Evolutionary conservation across 2,888 invertebrate genomes (phyloP).

Genomic region (Dendrolimus pini): DNA sequence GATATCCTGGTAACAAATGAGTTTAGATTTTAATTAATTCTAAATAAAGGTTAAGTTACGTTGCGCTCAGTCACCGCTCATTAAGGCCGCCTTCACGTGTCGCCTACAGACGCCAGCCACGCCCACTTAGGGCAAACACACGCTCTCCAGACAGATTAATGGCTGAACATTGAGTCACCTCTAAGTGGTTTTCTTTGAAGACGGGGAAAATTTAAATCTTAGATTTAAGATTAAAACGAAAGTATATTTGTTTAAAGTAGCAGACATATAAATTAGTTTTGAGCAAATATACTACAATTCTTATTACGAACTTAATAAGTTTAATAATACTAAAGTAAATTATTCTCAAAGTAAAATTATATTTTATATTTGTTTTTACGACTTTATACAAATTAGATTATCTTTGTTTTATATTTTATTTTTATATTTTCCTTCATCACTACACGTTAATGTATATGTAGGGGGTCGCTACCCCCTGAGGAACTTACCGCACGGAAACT

Average conservation of each 20-base stretch:
- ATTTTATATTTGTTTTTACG: too few relatives aligned
- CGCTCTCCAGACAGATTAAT: constrained; percentile 28
- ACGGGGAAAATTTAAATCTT: neutral
- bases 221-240: constrained; percentile 10
- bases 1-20: constrained; percentile 7
- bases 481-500: too few relatives aligned
- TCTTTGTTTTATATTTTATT: too few relatives aligned
- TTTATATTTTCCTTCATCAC: too few relatives aligned
- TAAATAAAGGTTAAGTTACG: constrained; percentile 34
- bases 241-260: constrained; percentile 2
- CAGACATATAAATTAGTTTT: too few relatives aligned
- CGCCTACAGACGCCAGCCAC: constrained; percentile 34
- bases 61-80: constrained; percentile 26
- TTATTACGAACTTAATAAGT: too few relatives aligned
- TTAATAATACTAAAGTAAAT: too few relatives aligned
- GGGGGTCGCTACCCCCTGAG: too few relatives aligned
- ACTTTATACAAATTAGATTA: too few relatives aligned
- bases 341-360: too few relatives aligned
- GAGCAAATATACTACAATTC: too few relatives aligned
- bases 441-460: too few relatives aligned
- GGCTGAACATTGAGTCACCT: constrained; percentile 21
- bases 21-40: constrained; percentile 16
- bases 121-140: constrained; percentile 22
- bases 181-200: constrained; percentile 6
- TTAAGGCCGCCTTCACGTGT: constrained; percentile 40